phyloP scores from a whole-genome alignment of 92 coral and sea anemone species.

The Palythoa grandiflora region DNA sequence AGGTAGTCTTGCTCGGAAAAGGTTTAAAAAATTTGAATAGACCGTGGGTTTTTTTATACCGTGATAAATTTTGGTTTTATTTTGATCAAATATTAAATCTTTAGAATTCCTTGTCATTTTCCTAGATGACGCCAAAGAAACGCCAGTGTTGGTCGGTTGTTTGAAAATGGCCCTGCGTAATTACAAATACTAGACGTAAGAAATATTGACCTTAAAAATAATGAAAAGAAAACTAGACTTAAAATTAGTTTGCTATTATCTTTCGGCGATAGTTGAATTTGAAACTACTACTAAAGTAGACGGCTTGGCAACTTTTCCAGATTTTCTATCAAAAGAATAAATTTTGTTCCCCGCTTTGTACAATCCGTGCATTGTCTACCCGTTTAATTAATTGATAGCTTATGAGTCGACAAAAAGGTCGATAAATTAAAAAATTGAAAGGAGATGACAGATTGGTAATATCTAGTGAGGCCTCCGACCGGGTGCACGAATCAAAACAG shows the following conservation, averaged over 20 bases:
- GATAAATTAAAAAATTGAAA: constrained; percentile 50
- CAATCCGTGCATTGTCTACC: constrained; percentile 29
- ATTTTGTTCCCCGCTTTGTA: constrained; percentile 22
- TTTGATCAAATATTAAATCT: no score
- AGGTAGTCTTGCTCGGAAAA: background rate
- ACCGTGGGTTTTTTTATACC: no score
- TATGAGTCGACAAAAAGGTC: constrained; percentile 52
- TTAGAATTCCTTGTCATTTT: no score
- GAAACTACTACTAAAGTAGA: background rate
- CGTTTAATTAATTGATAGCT: constrained; percentile 48
- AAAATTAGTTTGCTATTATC: background rate
- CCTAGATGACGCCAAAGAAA: no score
- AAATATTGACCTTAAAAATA: background rate
- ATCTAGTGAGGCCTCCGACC: constrained; percentile 11
- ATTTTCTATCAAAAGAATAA: constrained; percentile 31
- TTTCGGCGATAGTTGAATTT: background rate
- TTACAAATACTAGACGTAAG: background rate
- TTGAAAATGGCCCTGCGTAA: no score
- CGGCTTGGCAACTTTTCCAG: background rate
- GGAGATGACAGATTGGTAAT: constrained; percentile 32
- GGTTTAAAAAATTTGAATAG: background rate
- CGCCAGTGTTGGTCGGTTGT: no score
- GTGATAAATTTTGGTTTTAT: no score
- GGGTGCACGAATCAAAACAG: constrained; percentile 42
- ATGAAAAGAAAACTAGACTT: background rate